A percentile compares a stretch with the other conserved stretches of the same genome.
Evolutionary conservation across 2,797 vertebrate species (phyloP).

Genomic region (Botia kubotai): DNA sequence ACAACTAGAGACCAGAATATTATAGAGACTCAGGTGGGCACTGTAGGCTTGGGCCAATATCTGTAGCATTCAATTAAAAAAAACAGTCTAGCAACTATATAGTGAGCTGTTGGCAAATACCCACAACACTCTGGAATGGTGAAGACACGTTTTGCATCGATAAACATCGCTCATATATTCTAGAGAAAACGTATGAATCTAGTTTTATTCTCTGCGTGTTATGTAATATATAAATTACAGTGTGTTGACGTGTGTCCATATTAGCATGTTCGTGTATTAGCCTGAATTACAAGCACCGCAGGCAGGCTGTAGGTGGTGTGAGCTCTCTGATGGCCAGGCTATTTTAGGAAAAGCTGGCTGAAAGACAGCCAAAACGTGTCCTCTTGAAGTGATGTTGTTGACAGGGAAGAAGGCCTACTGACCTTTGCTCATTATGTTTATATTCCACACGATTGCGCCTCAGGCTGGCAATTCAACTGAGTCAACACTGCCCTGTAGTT

Average conservation of each 20-base stretch:
- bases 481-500: slow-evolving; percentile 76
- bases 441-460: slow-evolving; percentile 75
- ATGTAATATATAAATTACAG: background rate
- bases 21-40: too few species aligned
- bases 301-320: slow-evolving; percentile 69
- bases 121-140: background rate
- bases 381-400: slow-evolving; percentile 81
- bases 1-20: too few species aligned
- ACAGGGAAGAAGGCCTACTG: slow-evolving; percentile 77
- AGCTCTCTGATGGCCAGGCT: slow-evolving; percentile 76
- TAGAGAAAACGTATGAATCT: background rate
- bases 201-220: background rate
- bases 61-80: background rate
- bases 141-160: background rate
- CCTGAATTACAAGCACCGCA: slow-evolving; percentile 74
- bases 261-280: background rate
- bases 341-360: slow-evolving; percentile 69
- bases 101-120: background rate
- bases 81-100: background rate
- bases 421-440: slow-evolving; percentile 83
- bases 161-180: background rate
- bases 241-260: background rate
- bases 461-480: slow-evolving; percentile 80
- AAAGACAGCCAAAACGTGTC: slow-evolving; percentile 72
- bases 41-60: background rate